These are phyloP conservation scores for Chloropsis hardwickii DNA, from an alignment of 2,113 vertebrate species.

Conservation along the genomic window DNA sequence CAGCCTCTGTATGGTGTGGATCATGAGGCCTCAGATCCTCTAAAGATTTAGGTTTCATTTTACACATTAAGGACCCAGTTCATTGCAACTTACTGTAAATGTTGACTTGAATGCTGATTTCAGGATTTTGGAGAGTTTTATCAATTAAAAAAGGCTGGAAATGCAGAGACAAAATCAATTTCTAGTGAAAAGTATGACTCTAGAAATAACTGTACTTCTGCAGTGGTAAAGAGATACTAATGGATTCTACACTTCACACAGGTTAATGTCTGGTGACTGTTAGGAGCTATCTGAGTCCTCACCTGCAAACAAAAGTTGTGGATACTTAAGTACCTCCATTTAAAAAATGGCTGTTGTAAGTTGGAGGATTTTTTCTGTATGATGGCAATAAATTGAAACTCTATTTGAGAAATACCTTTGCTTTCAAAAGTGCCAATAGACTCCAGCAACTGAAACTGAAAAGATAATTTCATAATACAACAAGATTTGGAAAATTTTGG, in stretches of 20 bases:
- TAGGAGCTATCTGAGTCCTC: background rate
- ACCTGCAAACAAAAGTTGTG: background rate
- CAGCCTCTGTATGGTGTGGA: background rate
- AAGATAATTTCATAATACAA: background rate
- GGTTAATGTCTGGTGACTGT: background rate
- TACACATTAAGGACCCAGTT: background rate
- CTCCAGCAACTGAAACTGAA: background rate
- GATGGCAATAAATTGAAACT: background rate
- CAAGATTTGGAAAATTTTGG: rapidly evolving
- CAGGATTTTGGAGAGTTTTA: background rate
- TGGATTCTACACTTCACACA: background rate
- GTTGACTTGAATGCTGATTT: background rate
- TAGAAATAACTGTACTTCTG: background rate
- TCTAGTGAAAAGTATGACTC: background rate
- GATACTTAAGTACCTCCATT: background rate
- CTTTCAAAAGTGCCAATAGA: background rate
- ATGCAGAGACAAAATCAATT: background rate
- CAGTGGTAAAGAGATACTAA: background rate
- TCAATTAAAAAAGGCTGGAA: background rate
- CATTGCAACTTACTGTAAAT: background rate
- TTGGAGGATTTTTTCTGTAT: background rate
- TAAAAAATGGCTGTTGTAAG: background rate
- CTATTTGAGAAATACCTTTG: rapidly evolving
- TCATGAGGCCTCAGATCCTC: background rate
- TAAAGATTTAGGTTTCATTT: background rate